These are phyloP conservation scores for Clitarchus hookeri DNA, from an alignment of 2,888 invertebrate species.

Conservation along the genomic window DNA sequence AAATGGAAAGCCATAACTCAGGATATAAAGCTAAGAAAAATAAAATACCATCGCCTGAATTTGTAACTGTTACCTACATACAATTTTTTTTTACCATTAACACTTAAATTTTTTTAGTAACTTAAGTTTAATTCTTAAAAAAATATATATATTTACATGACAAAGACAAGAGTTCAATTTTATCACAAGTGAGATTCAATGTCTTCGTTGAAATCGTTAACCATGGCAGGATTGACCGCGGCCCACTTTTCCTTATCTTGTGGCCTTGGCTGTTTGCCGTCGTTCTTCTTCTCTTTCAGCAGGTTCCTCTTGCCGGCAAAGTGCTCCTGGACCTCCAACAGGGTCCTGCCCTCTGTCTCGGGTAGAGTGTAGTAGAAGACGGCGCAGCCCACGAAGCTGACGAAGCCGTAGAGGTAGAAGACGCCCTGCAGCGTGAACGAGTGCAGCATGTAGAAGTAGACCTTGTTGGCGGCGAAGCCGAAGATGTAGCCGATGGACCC, in stretches of 20 bases:
- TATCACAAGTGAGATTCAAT: conserved; percentile 41
- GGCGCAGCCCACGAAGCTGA: conserved; percentile 64
- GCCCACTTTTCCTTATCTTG: conserved; percentile 52
- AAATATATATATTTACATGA: background rate
- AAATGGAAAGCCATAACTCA: too few species aligned
- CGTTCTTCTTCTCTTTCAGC: conserved; percentile 45
- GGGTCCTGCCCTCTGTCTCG: conserved; percentile 79
- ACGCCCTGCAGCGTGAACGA: conserved; percentile 70
- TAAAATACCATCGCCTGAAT: too few species aligned
- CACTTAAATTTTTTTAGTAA: too few species aligned
- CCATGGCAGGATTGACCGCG: conserved; percentile 50
- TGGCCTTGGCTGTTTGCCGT: conserved; percentile 40
- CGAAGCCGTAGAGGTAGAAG: conserved; percentile 68
- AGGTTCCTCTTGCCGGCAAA: conserved; percentile 63
- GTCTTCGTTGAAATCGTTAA: conserved; percentile 32
- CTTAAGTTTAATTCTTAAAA: background rate
- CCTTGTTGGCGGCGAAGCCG: conserved; percentile 74
- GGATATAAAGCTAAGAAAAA: too few species aligned
- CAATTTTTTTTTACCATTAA: too few species aligned
- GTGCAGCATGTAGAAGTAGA: conserved; percentile 59
- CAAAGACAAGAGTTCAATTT: background rate
- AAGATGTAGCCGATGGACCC: conserved; percentile 77
- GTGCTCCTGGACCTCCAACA: conserved; percentile 73
- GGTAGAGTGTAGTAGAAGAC: conserved; percentile 72
- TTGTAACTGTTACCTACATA: too few species aligned